These are phyloP conservation scores for Macroglossus sobrinus DNA, from an alignment of 2,113 vertebrate species.

Conservation along the genomic window DNA sequence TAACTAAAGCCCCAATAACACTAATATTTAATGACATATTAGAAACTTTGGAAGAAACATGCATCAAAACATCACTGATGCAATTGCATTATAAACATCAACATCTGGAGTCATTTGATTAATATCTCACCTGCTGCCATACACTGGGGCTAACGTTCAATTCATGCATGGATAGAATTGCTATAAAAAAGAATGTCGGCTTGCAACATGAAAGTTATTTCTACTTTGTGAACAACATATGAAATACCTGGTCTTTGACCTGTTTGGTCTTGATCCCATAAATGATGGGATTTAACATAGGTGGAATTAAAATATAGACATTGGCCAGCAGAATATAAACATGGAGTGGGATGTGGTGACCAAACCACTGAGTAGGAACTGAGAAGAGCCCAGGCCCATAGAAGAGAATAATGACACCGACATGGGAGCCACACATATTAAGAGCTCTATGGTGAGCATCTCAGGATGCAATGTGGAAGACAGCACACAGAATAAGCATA, in stretches of 20 bases:
- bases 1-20: background rate
- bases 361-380: background rate
- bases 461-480: background rate
- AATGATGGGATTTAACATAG: background rate
- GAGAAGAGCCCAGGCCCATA: background rate
- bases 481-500: background rate
- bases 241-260: background rate
- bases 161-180: no score
- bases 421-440: background rate
- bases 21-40: background rate
- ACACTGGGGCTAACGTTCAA: no score
- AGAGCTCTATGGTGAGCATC: background rate
- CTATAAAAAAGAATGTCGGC: no score
- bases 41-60: background rate
- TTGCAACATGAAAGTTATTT: background rate
- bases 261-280: background rate
- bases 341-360: background rate
- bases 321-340: background rate
- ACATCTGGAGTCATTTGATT: background rate
- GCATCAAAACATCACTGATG: background rate
- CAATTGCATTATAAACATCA: background rate
- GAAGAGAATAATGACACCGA: constrained; percentile 22
- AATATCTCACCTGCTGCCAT: no score
- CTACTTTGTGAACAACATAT: background rate
- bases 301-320: background rate